Conservation (phyloP, 2,113 vertebrate species). For the Pogona vitticeps region DNA sequence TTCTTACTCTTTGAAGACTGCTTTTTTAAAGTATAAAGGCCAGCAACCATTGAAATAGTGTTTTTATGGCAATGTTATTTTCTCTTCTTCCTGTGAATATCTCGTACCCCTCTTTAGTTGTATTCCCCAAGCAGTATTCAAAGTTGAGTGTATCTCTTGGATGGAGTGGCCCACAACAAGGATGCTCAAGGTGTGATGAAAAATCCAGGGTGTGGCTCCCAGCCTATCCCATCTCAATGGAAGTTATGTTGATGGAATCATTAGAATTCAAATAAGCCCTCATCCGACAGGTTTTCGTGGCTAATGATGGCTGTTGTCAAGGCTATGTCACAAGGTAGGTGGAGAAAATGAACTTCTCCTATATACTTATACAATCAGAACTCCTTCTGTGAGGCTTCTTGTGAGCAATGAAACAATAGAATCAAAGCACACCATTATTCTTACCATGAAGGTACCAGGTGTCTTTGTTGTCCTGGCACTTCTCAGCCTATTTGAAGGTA, state of each 20-base stretch:
- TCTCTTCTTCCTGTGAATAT: neutral
- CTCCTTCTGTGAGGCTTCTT: conserved; percentile 58
- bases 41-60: conserved; percentile 9
- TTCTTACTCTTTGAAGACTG: conserved; percentile 17
- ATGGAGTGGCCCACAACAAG: neutral
- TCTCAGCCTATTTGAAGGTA: conserved; percentile 72
- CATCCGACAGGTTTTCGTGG: conserved; percentile 68
- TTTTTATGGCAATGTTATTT: neutral
- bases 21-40: conserved; percentile 24
- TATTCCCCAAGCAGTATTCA: neutral
- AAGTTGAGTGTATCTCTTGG: neutral
- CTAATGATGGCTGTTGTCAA: conserved; percentile 64
- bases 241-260: conserved; percentile 69
- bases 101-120: neutral
- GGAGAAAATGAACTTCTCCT: conserved; percentile 66
- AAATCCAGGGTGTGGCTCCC: conserved; percentile 66
- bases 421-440: conserved; percentile 56
- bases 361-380: conserved; percentile 49
- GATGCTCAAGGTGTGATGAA: neutral
- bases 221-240: conserved; percentile 61
- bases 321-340: conserved; percentile 63
- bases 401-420: conserved; percentile 66
- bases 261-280: conserved; percentile 63
- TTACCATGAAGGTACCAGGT: conserved; percentile 70
- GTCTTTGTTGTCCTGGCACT: conserved; percentile 65